Evolutionary conservation across 2,797 vertebrate species (phyloP).

Genomic region (Hoplostethus atlanticus): DNA sequence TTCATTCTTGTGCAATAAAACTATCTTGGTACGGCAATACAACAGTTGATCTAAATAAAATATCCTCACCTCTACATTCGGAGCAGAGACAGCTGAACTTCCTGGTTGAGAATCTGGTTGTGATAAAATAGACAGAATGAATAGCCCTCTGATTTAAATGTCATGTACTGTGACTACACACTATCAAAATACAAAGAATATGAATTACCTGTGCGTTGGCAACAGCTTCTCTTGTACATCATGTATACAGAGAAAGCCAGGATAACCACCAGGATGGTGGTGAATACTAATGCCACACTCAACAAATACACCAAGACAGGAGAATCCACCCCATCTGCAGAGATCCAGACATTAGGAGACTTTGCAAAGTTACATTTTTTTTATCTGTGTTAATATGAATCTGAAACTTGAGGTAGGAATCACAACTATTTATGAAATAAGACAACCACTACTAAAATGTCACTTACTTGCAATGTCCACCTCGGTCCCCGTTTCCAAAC

Average conservation of each 20-base stretch:
- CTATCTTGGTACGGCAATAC: neutral
- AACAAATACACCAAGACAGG: neutral
- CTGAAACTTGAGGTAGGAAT: neutral
- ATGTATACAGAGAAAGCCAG: constrained; percentile 4
- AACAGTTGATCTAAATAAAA: neutral
- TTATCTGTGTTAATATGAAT: neutral
- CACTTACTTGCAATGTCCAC: neutral
- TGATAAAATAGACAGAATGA: too few relatives aligned
- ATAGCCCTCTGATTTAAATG: too few relatives aligned
- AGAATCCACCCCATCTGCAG: neutral
- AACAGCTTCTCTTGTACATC: constrained; percentile 2
- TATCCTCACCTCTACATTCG: constrained; percentile 19
- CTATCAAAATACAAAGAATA: neutral
- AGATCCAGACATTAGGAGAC: neutral
- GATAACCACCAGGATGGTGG: neutral
- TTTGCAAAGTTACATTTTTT: neutral
- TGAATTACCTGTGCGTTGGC: constrained; percentile 23
- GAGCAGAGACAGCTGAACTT: rapidly evolving
- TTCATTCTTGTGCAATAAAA: too few relatives aligned
- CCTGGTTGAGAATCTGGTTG: too few relatives aligned
- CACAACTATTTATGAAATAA: neutral
- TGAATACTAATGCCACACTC: constrained; percentile 31
- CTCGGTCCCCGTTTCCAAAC: constrained; percentile 37
- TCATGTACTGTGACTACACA: too few relatives aligned
- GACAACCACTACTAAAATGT: too few relatives aligned